Evolutionary conservation across 2,113 vertebrate genomes (phyloP).

Genomic region (Mesembrinibis cayennensis): DNA sequence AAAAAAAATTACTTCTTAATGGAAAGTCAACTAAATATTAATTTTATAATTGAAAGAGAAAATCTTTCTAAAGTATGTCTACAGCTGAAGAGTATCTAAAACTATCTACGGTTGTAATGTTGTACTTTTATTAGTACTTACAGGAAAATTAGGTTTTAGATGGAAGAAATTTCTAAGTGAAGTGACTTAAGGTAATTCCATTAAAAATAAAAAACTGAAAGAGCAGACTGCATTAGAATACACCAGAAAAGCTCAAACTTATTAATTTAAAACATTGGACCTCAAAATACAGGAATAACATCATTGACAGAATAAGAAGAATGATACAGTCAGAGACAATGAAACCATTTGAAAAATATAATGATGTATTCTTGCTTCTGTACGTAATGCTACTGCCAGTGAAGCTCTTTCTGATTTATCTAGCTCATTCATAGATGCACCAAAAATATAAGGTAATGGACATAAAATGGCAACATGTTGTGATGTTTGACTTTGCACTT

Average conservation of each 20-base stretch:
- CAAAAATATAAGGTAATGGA: not conserved
- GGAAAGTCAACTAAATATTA: not conserved
- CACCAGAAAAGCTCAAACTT: not conserved
- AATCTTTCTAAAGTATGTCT: not conserved
- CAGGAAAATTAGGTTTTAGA: not conserved
- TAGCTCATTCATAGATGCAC: not conserved
- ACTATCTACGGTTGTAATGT: not conserved
- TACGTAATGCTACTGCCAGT: not conserved
- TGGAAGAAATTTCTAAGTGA: not conserved
- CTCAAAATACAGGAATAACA: not conserved
- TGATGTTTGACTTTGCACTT: not conserved
- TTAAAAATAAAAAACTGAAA: not conserved
- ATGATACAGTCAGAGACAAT: not conserved
- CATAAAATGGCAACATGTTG: not conserved
- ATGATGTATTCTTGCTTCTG: not conserved
- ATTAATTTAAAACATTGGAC: not conserved
- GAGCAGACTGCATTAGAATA: not conserved
- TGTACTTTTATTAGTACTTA: not conserved
- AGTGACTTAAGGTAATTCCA: not conserved
- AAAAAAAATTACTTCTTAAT: not conserved
- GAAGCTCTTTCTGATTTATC: not conserved
- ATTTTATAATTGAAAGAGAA: not conserved
- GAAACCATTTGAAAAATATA: not conserved
- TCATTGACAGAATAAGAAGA: not conserved
- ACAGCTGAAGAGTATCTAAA: not conserved